Evolutionary conservation across 2,113 vertebrate species (phyloP).

Genomic region (Ciconia maguari): DNA sequence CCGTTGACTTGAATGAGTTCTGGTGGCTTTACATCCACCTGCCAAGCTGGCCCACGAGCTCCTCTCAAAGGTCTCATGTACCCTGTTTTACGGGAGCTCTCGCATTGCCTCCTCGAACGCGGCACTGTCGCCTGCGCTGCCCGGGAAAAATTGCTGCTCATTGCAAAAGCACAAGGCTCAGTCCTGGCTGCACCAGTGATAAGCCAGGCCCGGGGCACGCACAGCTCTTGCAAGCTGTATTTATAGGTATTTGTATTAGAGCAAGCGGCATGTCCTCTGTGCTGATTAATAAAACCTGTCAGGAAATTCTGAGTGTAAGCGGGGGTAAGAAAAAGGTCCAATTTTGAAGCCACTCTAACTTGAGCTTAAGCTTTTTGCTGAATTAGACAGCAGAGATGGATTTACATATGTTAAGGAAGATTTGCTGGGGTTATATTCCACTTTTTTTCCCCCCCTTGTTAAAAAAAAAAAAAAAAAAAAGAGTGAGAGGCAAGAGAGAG

Average conservation of each 20-base stretch:
- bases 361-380: neutral
- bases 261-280: accelerated
- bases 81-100: neutral
- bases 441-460: accelerated
- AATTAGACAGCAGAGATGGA: neutral
- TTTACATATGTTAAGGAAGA: neutral
- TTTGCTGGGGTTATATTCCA: neutral
- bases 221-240: neutral
- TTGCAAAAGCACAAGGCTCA: neutral
- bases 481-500: neutral
- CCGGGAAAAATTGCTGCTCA: neutral
- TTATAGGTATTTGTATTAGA: neutral
- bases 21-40: neutral
- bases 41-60: neutral
- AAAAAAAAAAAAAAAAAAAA: neutral
- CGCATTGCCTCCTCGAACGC: accelerated
- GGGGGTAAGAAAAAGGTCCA: neutral
- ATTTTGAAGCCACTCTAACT: neutral
- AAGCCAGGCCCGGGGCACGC: neutral
- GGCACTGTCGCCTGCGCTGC: neutral
- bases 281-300: neutral
- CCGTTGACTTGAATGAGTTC: neutral
- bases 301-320: neutral
- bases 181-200: accelerated
- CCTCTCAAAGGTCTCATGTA: neutral